These are phyloP conservation scores for Patiria pectinifera DNA, from an alignment of 53 echinoderm and acorn worm species.

Conservation along the genomic window DNA sequence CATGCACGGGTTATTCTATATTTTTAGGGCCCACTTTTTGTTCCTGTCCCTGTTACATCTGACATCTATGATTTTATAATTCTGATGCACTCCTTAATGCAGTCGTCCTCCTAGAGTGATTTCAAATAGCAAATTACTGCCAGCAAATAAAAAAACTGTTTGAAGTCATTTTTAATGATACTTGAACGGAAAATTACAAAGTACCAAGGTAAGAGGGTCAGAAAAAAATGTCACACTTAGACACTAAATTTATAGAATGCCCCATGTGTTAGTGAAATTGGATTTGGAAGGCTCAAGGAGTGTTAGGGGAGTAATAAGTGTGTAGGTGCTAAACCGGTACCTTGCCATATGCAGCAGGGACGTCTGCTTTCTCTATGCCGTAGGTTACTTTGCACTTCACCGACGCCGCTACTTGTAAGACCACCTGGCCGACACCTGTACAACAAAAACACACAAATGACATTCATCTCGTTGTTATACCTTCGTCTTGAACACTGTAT, in stretches of 20 bases:
- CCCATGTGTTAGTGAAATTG: not conserved
- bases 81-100: too few relatives aligned
- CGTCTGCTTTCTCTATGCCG: conserved; percentile 97
- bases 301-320: not conserved
- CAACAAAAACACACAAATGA: not conserved
- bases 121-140: not conserved
- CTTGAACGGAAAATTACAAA: too few relatives aligned
- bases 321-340: conserved; percentile 40
- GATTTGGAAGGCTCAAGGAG: not conserved
- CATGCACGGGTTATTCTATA: not conserved
- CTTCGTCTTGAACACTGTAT: too few relatives aligned
- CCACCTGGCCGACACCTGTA: conserved; percentile 95
- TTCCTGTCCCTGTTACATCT: too few relatives aligned
- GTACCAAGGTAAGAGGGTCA: too few relatives aligned
- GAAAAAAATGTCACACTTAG: not conserved
- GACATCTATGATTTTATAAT: too few relatives aligned
- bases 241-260: not conserved
- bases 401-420: conserved; percentile 93
- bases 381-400: conserved; percentile 88
- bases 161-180: too few relatives aligned
- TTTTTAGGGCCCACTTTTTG: too few relatives aligned
- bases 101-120: not conserved
- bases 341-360: conserved; percentile 89
- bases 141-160: too few relatives aligned
- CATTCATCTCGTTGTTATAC: not conserved